Percentiles rank a stretch among this genome's conserved stretches.
Conservation (phyloP, 2,113 vertebrate genomes). For the Tetrax tetrax region DNA sequence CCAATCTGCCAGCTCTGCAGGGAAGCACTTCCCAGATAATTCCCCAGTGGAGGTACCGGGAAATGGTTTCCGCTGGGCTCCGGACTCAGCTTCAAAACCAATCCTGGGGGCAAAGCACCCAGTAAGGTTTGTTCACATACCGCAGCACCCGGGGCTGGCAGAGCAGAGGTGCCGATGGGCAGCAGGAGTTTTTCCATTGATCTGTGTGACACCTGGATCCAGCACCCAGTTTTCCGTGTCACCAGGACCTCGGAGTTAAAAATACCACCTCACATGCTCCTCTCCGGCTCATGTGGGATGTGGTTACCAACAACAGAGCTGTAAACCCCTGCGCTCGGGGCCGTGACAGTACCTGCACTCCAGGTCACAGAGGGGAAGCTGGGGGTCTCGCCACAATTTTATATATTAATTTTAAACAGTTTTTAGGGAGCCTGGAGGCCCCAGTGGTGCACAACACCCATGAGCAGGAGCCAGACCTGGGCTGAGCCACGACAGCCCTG, state of each 20-base stretch:
- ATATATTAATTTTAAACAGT: not conserved
- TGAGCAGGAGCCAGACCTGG: not conserved
- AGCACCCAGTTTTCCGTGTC: slow-evolving; percentile 27
- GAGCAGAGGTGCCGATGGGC: not conserved
- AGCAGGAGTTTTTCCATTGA: not conserved
- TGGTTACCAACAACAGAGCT: slow-evolving; percentile 43
- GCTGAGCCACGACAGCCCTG: not conserved
- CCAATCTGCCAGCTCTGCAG: accelerated
- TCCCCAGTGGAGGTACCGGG: not conserved
- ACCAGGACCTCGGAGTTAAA: slow-evolving; percentile 34
- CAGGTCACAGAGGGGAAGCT: not conserved
- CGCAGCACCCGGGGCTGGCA: not conserved
- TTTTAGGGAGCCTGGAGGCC: not conserved
- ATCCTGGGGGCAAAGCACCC: accelerated
- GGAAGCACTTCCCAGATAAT: not conserved
- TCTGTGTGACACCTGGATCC: not conserved
- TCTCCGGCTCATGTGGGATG: accelerated
- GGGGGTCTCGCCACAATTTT: not conserved
- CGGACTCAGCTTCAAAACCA: not conserved
- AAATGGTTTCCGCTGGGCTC: not conserved
- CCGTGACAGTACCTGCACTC: accelerated
- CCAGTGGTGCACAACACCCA: accelerated
- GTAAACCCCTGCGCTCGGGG: not conserved
- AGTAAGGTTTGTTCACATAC: accelerated
- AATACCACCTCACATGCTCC: slow-evolving; percentile 49